phyloP scores from a whole-genome alignment of 2,888 invertebrate species.

The Conus canariensis region DNA sequence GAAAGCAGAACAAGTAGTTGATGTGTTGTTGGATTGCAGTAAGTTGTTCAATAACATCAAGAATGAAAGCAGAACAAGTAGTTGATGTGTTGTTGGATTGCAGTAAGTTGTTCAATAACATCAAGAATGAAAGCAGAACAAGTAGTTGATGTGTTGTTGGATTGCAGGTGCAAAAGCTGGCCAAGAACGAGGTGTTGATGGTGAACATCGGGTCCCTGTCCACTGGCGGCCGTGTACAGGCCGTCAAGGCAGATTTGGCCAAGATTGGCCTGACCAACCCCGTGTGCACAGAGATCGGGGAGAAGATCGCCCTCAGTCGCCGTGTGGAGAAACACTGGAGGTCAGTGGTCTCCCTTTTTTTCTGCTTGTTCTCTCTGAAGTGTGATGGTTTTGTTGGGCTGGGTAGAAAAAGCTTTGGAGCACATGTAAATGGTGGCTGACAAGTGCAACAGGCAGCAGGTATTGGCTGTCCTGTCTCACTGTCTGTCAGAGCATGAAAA shows the following conservation, averaged over 20 bases:
- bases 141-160: neutral
- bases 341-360: slow-evolving; percentile 80
- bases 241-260: slow-evolving; percentile 96
- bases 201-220: slow-evolving; percentile 99
- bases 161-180: slow-evolving; percentile 89
- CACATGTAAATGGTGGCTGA: too few species aligned
- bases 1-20: too few species aligned
- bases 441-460: too few species aligned
- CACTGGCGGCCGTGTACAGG: slow-evolving; percentile 96
- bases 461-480: too few species aligned
- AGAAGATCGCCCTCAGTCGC: slow-evolving; percentile 99
- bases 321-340: slow-evolving; percentile 99
- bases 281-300: slow-evolving; percentile 98
- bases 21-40: too few species aligned
- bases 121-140: too few species aligned
- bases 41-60: too few species aligned
- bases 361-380: neutral
- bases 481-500: too few species aligned
- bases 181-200: slow-evolving; percentile 93
- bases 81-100: too few species aligned
- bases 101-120: slow-evolving; percentile 76
- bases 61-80: too few species aligned
- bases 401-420: too few species aligned
- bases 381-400: too few species aligned
- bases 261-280: slow-evolving; percentile 98